Base-by-base conservation (phyloP, 64 coral and sea anemone genomes). In the Pocillopora verrucosa region DNA sequence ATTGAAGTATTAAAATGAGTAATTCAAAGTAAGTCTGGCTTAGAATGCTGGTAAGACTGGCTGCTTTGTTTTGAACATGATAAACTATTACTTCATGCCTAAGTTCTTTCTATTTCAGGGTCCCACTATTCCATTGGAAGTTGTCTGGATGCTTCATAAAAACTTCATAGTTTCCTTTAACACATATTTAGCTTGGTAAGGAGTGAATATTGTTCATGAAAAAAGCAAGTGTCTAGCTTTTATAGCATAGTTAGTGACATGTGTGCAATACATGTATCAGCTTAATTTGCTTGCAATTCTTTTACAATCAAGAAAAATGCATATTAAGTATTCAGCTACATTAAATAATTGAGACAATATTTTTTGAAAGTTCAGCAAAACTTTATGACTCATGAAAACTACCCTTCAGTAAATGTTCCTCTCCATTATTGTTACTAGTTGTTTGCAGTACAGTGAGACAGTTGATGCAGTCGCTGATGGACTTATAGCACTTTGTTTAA, bases 101-200 rank as follows among this genome's bases (percentile, higher is more conserved):
- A 15, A 67, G 13, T 19, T 68, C 9, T 22, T 22, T 58, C 9
- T 51, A 15, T 26, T 24, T 37, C 59, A 92, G 86, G 89, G 86
- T 38, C 86, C 91, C 60, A 30, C 45, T 34, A 25, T 92, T 86
- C 90, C 94, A 1, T 73, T 96, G 60, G 94, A 96, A 79, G 87
- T 96, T 69, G 80, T 96, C 5, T 96, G 94, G 94, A 87, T 79
- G 64, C 91, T 96, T n/a, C 94, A 96, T 85, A 75, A 76, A 16
- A 67, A 88, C 16, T 91, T 80, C 56, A 86, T 96, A 13, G 59
- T 92, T 58, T 92, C 94, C 19, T 73, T 96, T 34, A 92, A 96
- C 22, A 96, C 94, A 13, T 96, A 92, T 70, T 77, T 96, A 16
- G 94, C 94, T 34, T 96, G 94, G 94, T 96, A 90, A 86, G 94